These are phyloP conservation scores for Helicoverpa zea DNA, from an alignment of 1,140 invertebrate species.

Conservation along the genomic window DNA sequence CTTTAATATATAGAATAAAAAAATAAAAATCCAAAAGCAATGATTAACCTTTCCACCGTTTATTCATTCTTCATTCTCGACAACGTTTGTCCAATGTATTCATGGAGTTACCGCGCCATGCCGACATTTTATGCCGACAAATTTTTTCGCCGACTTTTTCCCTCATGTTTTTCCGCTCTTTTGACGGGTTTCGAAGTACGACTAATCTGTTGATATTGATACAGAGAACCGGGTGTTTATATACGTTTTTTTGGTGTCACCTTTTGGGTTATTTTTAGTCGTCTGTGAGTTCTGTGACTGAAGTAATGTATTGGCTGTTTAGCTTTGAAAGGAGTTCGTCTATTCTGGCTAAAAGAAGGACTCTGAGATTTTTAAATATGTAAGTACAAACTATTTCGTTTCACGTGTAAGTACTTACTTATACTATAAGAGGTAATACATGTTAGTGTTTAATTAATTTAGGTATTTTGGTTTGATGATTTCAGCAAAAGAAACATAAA, in stretches of 20 bases:
- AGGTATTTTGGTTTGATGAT: too few species aligned
- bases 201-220: slow-evolving; percentile 54
- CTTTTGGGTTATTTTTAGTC: slow-evolving; percentile 1
- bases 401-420: too few species aligned
- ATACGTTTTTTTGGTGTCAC: slow-evolving; percentile 25
- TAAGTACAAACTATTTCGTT: too few species aligned
- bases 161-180: slow-evolving; percentile 49
- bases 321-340: background rate
- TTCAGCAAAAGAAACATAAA: too few species aligned
- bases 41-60: slow-evolving; percentile 60
- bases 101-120: slow-evolving; percentile 41
- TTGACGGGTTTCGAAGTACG: slow-evolving; percentile 37
- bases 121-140: slow-evolving; percentile 18
- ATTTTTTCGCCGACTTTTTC: slow-evolving; percentile 44
- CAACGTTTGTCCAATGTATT: slow-evolving; percentile 60
- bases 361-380: too few species aligned
- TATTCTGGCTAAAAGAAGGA: too few species aligned
- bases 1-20: background rate
- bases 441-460: too few species aligned
- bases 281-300: background rate
- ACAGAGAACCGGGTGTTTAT: slow-evolving; percentile 18
- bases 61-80: slow-evolving; percentile 62
- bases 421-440: too few species aligned
- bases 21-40: slow-evolving; percentile 59
- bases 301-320: slow-evolving; percentile 2